These are phyloP conservation scores for Tetrapedia diversipes DNA, from an alignment of 2,888 invertebrate genomes.

Conservation along the genomic window DNA sequence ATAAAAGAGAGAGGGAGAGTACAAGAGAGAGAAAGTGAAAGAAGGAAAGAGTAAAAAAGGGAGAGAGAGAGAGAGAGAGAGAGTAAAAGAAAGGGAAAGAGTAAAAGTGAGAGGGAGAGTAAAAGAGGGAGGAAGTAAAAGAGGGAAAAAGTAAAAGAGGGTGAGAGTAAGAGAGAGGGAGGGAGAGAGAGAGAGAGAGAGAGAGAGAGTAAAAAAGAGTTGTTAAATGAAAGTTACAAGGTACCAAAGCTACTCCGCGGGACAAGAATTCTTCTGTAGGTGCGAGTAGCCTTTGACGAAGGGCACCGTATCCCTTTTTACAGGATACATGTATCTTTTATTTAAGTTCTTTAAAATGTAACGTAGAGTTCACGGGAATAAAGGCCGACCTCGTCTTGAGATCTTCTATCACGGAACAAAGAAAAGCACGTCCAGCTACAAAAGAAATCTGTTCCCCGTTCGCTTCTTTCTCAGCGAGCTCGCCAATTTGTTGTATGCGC, in stretches of 20 bases:
- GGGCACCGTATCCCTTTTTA: neutral
- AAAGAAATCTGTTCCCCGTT: slow-evolving; percentile 8
- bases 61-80: too few species aligned
- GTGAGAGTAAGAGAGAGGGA: too few species aligned
- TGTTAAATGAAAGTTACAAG: neutral
- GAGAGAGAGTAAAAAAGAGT: too few species aligned
- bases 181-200: too few species aligned
- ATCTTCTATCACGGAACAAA: neutral
- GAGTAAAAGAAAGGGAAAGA: too few species aligned
- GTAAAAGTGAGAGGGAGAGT: too few species aligned
- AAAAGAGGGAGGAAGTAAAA: too few species aligned
- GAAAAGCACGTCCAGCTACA: slow-evolving; percentile 1
- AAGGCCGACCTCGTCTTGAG: neutral
- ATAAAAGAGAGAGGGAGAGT: too few species aligned
- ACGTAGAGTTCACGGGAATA: neutral
- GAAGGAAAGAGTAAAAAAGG: too few species aligned
- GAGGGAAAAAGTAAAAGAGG: too few species aligned
- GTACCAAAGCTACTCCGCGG: neutral
- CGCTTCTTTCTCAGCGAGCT: neutral
- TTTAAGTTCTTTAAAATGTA: slow-evolving; percentile 4
- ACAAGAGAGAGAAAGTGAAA: too few species aligned
- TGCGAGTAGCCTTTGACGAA: neutral
- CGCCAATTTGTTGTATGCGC: slow-evolving; percentile 1
- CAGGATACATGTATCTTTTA: neutral
- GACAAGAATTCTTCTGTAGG: neutral